Base-by-base conservation (phyloP, 64 coral and sea anemone species). In the Dendrophyllia cribrosa region DNA sequence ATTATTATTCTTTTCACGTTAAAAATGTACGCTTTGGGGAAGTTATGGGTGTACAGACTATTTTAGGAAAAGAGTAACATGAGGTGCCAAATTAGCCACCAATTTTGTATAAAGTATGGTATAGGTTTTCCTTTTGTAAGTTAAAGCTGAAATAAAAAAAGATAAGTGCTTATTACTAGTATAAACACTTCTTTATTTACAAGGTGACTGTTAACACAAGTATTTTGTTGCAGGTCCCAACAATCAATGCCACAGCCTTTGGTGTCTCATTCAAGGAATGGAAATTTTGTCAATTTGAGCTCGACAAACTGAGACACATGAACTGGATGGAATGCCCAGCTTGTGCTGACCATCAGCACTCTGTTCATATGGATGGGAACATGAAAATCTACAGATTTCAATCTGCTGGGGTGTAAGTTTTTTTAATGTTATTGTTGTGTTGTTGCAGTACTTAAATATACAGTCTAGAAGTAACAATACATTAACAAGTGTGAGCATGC, bases 331-430 rank as follows among this genome's bases (percentile, higher is more conserved):
- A 22, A 13, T 96, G 94, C 59, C 94, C 94, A 75, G 24, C 81
- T 9, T 96, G 94, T 73, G 50, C 44, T n/a, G 83, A 88, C 13
- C 4, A 59, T 17, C 94, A 91, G 70, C 83, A 95, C 70, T 95
- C 94, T 51, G 60, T 86, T 46, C 94, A 95, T 78, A 73, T 95
- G 44, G 94, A 95, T 91, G 94, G 94, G 7, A 95, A 95, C 60
- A 95, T 95, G 94, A 95, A 95, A 45, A 70, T 95, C 7, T 95
- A 95, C 75, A 17, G 94, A 19, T 95, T 91, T 75, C 70, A 91
- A 52, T 66, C 49, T 52, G 80, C 94, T 70, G 94, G 94, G 74
- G 77, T 19, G 94, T 87, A 88, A 82, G 82, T 92, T 47, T 58
- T n/a, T 19, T 60, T 83, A 55, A 6, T 55, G 6, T 55, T 55